Base-by-base conservation (phyloP, 2,888 invertebrate species). In the Sturmia bella region DNA sequence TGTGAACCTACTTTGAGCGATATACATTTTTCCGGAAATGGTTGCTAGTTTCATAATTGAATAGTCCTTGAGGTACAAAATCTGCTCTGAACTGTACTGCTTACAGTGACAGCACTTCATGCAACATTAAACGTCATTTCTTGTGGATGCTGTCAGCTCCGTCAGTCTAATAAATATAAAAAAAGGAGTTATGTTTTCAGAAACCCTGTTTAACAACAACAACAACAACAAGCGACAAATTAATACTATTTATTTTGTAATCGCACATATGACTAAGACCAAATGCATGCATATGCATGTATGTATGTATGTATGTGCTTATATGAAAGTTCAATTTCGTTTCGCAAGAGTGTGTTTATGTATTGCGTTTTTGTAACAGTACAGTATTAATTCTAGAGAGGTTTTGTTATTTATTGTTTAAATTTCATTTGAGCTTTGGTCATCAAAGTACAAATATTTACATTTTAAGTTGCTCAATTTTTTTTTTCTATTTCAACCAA, bases 371-470 rank as follows among this genome's bases (percentile, higher is more conserved):
- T 72, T 52, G 61, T 19, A 61, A 12, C 27, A 13, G 24, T 37
- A 13, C 17, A 11, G 13, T 37, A 5, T 32, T 3, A 32, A 43
- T 24, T 57, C 50, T 5, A 52, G 41, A 66, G 57, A 57, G 50
- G 48, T 48, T 50, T 37, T 43, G 68, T 52, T 68, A 61, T 61
- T 78, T 72, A 72, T 72, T 81, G 68, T 81, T 76, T 81, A 68
- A 76, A 76, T 73, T 76, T 68, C 66, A 69, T 80, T 80, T 68
- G 74, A 76, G 76, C 80, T 72, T 61, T 43, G 72, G 76, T 81
- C 81, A 77, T 81, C 73, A 72, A 81, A 81, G 77, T 56, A 73
- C 63, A 77, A 81, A 81, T 75, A 77, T 77, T 76, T 81, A 68
- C 66, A 76, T 68, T 54, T 78, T 54, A 45, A 39, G 37, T 61